Conservation (phyloP, 2,113 vertebrate species). For the Bagarius yarrelli region DNA sequence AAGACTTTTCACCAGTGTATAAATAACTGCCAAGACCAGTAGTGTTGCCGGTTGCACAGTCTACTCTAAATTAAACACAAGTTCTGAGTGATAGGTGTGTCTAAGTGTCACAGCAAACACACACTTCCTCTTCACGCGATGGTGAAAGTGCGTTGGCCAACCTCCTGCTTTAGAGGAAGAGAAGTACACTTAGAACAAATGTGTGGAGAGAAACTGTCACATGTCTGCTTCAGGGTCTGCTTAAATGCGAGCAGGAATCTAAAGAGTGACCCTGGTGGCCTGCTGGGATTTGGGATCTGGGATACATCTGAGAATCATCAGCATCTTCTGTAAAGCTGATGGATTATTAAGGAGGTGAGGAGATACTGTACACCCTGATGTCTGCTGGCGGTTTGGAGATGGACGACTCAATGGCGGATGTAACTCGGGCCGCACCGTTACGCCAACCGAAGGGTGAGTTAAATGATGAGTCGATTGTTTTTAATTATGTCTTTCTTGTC, state of each 20-base stretch:
- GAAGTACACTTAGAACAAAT: slow-evolving; percentile 25
- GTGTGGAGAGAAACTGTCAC: slow-evolving; percentile 41
- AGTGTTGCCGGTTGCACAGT: not conserved
- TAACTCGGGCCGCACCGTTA: slow-evolving; percentile 12
- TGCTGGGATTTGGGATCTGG: not conserved
- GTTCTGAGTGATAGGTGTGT: slow-evolving; percentile 64
- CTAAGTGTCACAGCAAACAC: slow-evolving; percentile 55
- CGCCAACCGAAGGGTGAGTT: slow-evolving; percentile 50
- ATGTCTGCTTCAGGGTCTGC: slow-evolving; percentile 3
- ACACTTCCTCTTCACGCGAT: slow-evolving; percentile 71
- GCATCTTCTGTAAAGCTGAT: slow-evolving; percentile 21
- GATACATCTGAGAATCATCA: not conserved
- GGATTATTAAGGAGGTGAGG: slow-evolving; percentile 29
- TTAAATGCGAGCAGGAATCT: not conserved
- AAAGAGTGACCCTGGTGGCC: not conserved
- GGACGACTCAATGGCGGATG: slow-evolving; percentile 46
- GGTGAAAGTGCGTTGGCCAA: slow-evolving; percentile 63
- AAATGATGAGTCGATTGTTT: not conserved
- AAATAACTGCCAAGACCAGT: not conserved
- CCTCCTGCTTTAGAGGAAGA: slow-evolving; percentile 55
- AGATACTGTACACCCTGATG: not conserved
- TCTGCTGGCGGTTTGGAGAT: slow-evolving; percentile 11
- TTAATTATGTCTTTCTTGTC: not conserved
- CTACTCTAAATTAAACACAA: slow-evolving; percentile 13
- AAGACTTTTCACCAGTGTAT: slow-evolving; percentile 8